These are phyloP conservation scores for Eidolon helvum DNA, from an alignment of 2,113 vertebrate genomes.

Conservation along the genomic window DNA sequence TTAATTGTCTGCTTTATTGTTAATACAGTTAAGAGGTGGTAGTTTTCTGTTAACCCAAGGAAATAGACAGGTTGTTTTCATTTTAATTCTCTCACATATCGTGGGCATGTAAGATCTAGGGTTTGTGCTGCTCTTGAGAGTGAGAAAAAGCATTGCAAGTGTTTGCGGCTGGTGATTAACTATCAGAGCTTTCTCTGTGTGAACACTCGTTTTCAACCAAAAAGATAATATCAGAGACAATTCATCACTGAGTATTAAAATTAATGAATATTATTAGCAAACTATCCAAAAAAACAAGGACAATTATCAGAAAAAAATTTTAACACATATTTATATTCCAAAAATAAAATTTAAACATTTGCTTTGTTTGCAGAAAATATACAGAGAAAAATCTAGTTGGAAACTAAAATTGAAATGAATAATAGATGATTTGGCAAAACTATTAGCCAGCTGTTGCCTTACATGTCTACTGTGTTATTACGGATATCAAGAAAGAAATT, in stretches of 20 bases:
- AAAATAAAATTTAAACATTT: conserved; percentile 28
- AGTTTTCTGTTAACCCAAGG: background rate
- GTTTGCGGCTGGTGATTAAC: conserved; percentile 39
- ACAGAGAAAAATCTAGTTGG: background rate
- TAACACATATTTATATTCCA: conserved; percentile 7
- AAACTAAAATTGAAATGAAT: background rate
- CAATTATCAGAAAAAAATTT: conserved; percentile 14
- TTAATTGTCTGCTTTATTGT: background rate
- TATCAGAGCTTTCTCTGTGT: conserved; percentile 21
- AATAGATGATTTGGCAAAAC: background rate
- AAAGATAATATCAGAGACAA: conserved; percentile 56
- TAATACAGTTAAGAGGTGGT: background rate
- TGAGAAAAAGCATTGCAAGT: background rate
- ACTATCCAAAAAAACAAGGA: conserved; percentile 19
- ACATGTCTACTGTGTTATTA: background rate
- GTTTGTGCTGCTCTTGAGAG: background rate
- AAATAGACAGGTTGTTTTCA: background rate
- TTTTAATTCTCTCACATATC: conserved; percentile 26
- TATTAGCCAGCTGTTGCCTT: background rate
- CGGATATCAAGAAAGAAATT: background rate
- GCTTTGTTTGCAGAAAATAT: conserved; percentile 40
- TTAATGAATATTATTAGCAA: conserved; percentile 57
- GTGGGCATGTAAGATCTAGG: background rate
- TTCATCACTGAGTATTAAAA: conserved; percentile 58
- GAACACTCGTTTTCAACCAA: conserved; percentile 32